phyloP scores from a whole-genome alignment of 2,797 vertebrate genomes.

The Psittacula echo region DNA sequence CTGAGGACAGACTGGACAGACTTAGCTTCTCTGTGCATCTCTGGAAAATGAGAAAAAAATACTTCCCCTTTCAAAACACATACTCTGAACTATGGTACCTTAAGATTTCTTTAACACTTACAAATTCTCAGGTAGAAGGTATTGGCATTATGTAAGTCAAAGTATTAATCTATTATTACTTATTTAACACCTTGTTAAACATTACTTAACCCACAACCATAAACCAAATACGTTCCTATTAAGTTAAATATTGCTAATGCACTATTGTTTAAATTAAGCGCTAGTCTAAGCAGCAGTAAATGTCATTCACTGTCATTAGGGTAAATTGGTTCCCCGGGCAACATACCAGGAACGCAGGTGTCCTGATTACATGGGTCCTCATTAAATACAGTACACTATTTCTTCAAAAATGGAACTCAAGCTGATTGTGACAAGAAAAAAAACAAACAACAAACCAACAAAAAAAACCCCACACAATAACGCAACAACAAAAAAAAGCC shows the following conservation, averaged over 20 bases:
- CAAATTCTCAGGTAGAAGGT: conserved; percentile 31
- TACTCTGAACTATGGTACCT: not conserved
- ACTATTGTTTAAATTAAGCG: conserved; percentile 70
- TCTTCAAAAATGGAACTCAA: conserved; percentile 32
- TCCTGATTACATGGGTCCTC: conserved; percentile 55
- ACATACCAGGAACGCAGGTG: conserved; percentile 58
- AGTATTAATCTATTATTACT: conserved; percentile 63
- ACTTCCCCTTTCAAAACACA: not conserved
- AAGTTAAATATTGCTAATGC: conserved; percentile 60
- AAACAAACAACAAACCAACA: too few species aligned
- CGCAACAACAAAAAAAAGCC: not conserved
- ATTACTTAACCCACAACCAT: conserved; percentile 69
- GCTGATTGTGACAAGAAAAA: conserved; percentile 1
- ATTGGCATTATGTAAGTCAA: conserved; percentile 13
- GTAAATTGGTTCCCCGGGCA: conserved; percentile 74
- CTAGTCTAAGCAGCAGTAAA: conserved; percentile 60
- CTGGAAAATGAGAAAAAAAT: not conserved
- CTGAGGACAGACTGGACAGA: not conserved
- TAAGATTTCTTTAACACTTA: not conserved
- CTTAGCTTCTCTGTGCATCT: not conserved
- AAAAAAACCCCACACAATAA: not conserved
- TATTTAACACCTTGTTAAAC: conserved; percentile 72
- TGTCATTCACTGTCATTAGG: conserved; percentile 72
- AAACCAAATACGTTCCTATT: conserved; percentile 53
- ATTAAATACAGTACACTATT: conserved; percentile 34